phyloP scores from a whole-genome alignment of 30 jellyfish, hydroid and myxozoan species.

The Catostylus mosaicus region DNA sequence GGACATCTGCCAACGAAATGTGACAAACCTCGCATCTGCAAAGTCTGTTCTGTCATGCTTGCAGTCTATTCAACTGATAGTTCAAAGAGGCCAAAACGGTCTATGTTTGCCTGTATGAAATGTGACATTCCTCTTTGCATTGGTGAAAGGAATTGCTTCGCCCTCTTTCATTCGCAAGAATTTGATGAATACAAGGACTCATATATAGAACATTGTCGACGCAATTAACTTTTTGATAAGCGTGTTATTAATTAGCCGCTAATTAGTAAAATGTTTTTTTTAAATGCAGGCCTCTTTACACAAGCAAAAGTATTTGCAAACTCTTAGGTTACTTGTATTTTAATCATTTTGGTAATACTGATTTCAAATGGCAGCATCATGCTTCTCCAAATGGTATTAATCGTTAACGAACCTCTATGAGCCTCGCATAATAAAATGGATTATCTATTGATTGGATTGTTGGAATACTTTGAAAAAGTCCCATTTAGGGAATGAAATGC shows the following conservation, averaged over 20 bases:
- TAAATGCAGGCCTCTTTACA: not conserved
- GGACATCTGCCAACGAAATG: slow-evolving; percentile 15
- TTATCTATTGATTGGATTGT: not conserved
- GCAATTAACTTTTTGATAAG: not conserved
- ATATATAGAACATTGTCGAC: slow-evolving; percentile 13
- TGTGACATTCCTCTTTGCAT: slow-evolving; percentile 30
- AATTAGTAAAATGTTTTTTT: not conserved
- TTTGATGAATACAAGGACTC: slow-evolving; percentile 7
- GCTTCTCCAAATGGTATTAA: not conserved
- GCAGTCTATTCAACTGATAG: not conserved
- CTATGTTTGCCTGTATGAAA: slow-evolving; percentile 4
- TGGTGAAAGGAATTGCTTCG: slow-evolving; percentile 14
- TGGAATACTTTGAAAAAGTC: not conserved
- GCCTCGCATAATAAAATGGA: not conserved
- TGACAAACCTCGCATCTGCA: slow-evolving; percentile 4
- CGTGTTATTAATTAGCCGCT: not conserved
- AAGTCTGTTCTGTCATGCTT: slow-evolving; percentile 4
- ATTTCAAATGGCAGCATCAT: not conserved
- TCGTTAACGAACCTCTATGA: not conserved
- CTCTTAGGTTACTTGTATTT: too few relatives aligned
- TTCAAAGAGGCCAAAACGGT: slow-evolving; percentile 14
- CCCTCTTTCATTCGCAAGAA: slow-evolving; percentile 8
- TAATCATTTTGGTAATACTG: not conserved
- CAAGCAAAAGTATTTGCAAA: not conserved
- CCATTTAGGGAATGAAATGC: not conserved